Base-by-base conservation (phyloP, 2,113 vertebrate species). In the Anoplopoma fimbria region DNA sequence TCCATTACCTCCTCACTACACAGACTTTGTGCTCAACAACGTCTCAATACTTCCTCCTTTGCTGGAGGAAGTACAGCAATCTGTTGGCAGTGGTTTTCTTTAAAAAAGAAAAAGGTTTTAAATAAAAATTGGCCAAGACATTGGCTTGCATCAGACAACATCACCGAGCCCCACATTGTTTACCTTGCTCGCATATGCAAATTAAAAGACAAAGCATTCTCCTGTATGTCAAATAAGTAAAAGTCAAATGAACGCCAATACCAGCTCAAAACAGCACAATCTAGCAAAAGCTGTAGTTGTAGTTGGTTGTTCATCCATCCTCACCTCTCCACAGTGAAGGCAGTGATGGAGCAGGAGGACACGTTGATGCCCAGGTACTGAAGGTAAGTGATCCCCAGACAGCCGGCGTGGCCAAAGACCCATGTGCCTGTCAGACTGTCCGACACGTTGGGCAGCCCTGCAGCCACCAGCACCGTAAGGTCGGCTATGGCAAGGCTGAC, bases 291-390 rank as follows among this genome's bases (percentile, higher is more conserved):
- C n/a, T 42, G 27, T 61, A 4, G 7, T 29, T 42, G 27, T 61
- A 4, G 3, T 7, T 23, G 42, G 3, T 27, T 63, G 14, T 40
- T 38, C 9, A 5, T 21, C 14, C 4, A 40, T 58, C 4, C 93
- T 92, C 90, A 96, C 95, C 95, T 96, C 87, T 97, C 96, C 68
- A 95, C 94, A 0, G 95, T 96, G 89, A 96, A 96, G 6, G 94
- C 96, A 0, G 94, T 96, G 87, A 97, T 96, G 82, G 95, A 97
- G 84, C 95, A 96, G 55, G 96, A 97, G 0, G 96, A 97, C 27
- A 94, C 95, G 0, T 94, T 95, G 84, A 97, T 97, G 72, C 96
- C 96, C 90, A 97, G 92, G 80, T 96, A 96, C 91, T 96, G 95
- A 25, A 96, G 93, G 92, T 96, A 96, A 84, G 96, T 96, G 88